These are phyloP conservation scores for Colletes gigas DNA, from an alignment of 1,140 invertebrate genomes.

Conservation along the genomic window DNA sequence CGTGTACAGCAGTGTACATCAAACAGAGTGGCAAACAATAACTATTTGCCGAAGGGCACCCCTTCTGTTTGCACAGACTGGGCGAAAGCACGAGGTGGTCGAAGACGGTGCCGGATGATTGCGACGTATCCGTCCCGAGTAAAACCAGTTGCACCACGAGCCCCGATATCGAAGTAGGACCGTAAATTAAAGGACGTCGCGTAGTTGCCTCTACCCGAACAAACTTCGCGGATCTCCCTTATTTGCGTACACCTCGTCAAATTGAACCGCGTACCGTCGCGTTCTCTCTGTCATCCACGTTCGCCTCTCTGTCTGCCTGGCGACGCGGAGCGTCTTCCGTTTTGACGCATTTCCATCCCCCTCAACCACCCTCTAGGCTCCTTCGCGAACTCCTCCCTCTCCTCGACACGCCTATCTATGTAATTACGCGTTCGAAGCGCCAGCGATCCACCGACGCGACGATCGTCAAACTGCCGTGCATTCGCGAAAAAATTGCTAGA, in stretches of 20 bases:
- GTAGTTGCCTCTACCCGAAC: conserved; percentile 74
- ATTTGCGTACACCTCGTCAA: conserved; percentile 79
- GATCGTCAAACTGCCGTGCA: too few relatives aligned
- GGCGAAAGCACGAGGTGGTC: conserved; percentile 55
- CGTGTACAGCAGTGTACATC: conserved; percentile 56
- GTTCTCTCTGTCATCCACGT: conserved; percentile 19
- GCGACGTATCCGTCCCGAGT: not conserved
- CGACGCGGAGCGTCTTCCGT: conserved; percentile 24
- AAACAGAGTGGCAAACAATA: conserved; percentile 75
- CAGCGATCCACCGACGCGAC: not conserved
- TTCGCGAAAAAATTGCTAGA: too few relatives aligned
- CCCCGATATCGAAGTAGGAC: conserved; percentile 70
- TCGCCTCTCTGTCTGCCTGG: not conserved
- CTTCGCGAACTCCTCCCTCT: not conserved
- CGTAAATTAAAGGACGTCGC: conserved; percentile 79
- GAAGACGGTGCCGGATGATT: conserved; percentile 18
- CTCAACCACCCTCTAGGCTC: not conserved
- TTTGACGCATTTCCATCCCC: not conserved
- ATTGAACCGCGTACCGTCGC: conserved; percentile 68
- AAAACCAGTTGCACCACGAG: not conserved
- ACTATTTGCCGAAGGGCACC: conserved; percentile 79
- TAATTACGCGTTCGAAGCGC: not conserved
- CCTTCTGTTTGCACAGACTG: conserved; percentile 77
- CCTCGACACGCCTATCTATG: not conserved
- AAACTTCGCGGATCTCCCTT: conserved; percentile 76